phyloP scores from a whole-genome alignment of 2,888 invertebrate species.

The Sesia apiformis region DNA sequence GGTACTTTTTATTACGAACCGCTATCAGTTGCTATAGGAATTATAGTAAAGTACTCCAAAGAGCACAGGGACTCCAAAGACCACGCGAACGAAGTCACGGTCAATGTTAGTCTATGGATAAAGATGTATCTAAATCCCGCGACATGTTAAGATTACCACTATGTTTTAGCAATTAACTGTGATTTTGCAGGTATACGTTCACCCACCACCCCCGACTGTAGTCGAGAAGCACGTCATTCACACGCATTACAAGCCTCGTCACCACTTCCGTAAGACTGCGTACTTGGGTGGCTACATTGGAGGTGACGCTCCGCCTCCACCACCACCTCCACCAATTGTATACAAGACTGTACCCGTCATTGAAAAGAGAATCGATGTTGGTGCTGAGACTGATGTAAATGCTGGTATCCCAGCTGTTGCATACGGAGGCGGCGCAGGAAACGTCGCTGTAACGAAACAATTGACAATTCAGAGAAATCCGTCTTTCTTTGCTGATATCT shows the following conservation, averaged over 20 bases:
- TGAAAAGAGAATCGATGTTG: slow-evolving; percentile 47
- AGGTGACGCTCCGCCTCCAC: slow-evolving; percentile 21
- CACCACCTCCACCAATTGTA: slow-evolving; percentile 16
- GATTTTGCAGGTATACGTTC: slow-evolving; percentile 36
- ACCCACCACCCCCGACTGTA: slow-evolving; percentile 27
- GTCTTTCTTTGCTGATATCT: slow-evolving; percentile 75
- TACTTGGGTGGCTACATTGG: slow-evolving; percentile 47
- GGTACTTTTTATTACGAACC: too few species aligned
- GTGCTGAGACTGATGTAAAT: slow-evolving; percentile 25
- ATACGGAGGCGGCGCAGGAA: slow-evolving; percentile 20
- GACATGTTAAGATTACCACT: too few species aligned
- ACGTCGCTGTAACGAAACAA: slow-evolving; percentile 36
- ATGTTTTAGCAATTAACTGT: not conserved
- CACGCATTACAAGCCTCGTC: slow-evolving; percentile 40
- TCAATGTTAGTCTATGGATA: too few species aligned
- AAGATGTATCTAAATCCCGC: too few species aligned
- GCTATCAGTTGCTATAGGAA: too few species aligned
- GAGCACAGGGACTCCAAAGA: too few species aligned
- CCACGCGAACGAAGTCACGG: too few species aligned
- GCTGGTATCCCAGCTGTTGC: slow-evolving; percentile 17
- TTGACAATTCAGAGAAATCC: slow-evolving; percentile 43
- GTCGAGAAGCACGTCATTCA: slow-evolving; percentile 39
- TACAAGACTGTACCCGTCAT: slow-evolving; percentile 25
- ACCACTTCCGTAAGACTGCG: slow-evolving; percentile 41
- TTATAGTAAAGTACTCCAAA: too few species aligned